Evolutionary conservation across 2,888 invertebrate species (phyloP), one percentile per base, ranked within the genome.

Genomic region (Aromia moschata): DNA sequence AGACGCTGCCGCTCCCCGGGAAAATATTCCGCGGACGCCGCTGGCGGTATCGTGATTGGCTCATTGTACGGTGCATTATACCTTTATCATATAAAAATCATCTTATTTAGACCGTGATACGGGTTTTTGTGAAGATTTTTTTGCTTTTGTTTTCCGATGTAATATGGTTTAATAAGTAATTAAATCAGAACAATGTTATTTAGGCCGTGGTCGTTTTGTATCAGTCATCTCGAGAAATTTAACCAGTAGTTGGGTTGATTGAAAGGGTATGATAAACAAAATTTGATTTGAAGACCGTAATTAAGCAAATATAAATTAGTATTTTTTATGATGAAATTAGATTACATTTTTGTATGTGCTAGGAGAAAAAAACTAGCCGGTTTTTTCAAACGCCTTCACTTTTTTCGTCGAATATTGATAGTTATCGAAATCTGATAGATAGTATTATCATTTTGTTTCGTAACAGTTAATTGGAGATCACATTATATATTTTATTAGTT

Each of bases 1-100:
- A n/a, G n/a, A n/a, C n/a, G n/a, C n/a, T n/a, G n/a, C n/a, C n/a
- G n/a, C n/a, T n/a, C n/a, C n/a, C n/a, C n/a, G n/a, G n/a, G n/a
- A n/a, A n/a, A n/a, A n/a, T n/a, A n/a, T n/a, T n/a, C n/a, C n/a
- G n/a, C n/a, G n/a, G n/a, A n/a, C n/a, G n/a, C n/a, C n/a, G n/a
- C n/a, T n/a, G n/a, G n/a, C n/a, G n/a, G n/a, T 73, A 75, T 75
- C 74, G 74, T 77, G 77, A 77, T 77, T 77, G 77, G 74, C 71
- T 70, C 70, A 72, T 74, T 72, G 69, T 69, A 69, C 65, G 70
- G 68, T 70, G 71, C 69, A 74, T 73, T 74, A 73, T 71, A 69
- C 71, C 71, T 69, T 75, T 74, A 76, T 77, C 74, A 60, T 60
- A 62, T 68, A 69, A 74, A 73, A 72, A 70, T 73, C 74, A 73